Percentiles rank a stretch among this genome's conserved stretches.
phyloP scores from a whole-genome alignment of 2,797 vertebrate species.

The Cirrhinus mrigala region DNA sequence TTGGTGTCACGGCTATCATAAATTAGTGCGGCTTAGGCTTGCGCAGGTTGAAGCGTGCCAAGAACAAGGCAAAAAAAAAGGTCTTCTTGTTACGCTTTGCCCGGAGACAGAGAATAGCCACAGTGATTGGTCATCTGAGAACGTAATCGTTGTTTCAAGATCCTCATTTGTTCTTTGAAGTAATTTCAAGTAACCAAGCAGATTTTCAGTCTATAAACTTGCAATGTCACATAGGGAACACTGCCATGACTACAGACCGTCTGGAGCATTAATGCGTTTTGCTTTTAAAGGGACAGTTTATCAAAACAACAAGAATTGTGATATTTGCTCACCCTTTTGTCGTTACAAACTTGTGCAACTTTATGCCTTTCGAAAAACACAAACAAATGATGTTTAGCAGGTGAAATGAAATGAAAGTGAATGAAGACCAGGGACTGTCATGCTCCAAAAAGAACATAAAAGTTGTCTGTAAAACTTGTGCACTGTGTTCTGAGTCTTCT shows the following conservation, averaged over 20 bases:
- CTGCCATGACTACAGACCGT: constrained; percentile 43
- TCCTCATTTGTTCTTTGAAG: constrained; percentile 56
- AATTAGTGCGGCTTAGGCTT: constrained; percentile 79
- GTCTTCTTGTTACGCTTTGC: constrained; percentile 60
- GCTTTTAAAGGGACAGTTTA: constrained; percentile 24
- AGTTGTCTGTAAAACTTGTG: not conserved
- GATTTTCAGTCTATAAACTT: constrained; percentile 60
- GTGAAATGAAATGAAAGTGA: not conserved
- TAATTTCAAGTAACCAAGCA: constrained; percentile 58
- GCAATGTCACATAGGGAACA: constrained; percentile 47
- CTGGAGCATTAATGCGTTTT: constrained; percentile 20
- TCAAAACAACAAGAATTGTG: not conserved
- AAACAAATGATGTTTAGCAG: not conserved
- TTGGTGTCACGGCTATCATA: constrained; percentile 79
- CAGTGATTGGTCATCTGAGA: constrained; percentile 60
- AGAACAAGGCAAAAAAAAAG: constrained; percentile 64
- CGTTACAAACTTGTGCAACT: constrained; percentile 10
- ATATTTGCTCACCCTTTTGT: not conserved
- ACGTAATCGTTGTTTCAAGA: constrained; percentile 56
- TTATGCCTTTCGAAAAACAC: not conserved
- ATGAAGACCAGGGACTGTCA: not conserved
- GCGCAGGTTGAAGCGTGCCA: constrained; percentile 77
- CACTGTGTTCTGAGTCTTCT: not conserved
- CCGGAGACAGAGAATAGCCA: constrained; percentile 56
- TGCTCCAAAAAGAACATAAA: not conserved